These are phyloP conservation scores for Parazoanthus darwini DNA, from an alignment of 92 coral and sea anemone genomes.

Conservation along the genomic window DNA sequence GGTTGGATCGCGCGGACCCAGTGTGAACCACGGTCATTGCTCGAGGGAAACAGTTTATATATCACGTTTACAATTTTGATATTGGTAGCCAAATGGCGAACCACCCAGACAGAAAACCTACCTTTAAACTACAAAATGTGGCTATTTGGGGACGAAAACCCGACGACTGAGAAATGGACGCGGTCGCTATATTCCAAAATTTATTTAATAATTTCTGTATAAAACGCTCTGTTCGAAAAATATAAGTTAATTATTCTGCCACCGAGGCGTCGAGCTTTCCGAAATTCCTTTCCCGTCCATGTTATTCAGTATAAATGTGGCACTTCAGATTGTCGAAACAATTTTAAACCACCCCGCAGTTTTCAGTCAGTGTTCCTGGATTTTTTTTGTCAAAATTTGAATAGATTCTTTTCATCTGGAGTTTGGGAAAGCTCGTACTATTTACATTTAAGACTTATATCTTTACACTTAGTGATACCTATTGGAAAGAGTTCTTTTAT, in stretches of 20 bases:
- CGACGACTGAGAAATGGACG: not conserved
- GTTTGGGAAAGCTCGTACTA: slow-evolving; percentile 33
- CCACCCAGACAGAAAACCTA: not conserved
- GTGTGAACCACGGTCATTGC: no score
- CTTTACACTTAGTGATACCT: not conserved
- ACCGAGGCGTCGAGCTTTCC: slow-evolving; percentile 16
- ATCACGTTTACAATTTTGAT: no score
- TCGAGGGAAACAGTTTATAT: no score
- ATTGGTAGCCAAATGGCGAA: not conserved
- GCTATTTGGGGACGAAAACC: not conserved
- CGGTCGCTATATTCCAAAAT: not conserved
- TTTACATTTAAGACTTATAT: slow-evolving; percentile 27
- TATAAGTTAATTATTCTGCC: slow-evolving; percentile 36
- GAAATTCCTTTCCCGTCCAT: not conserved
- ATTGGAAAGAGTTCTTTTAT: not conserved
- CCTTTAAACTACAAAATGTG: not conserved
- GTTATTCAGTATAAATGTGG: not conserved
- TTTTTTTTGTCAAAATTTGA: not conserved
- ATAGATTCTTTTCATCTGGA: not conserved
- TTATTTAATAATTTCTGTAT: slow-evolving; percentile 27
- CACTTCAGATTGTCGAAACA: not conserved
- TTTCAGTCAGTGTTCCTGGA: not conserved
- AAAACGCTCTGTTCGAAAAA: slow-evolving; percentile 38
- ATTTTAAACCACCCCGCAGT: not conserved
- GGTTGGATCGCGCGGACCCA: no score